Base-by-base conservation (phyloP, 2,888 invertebrate genomes). In the Drosophila rubida region DNA sequence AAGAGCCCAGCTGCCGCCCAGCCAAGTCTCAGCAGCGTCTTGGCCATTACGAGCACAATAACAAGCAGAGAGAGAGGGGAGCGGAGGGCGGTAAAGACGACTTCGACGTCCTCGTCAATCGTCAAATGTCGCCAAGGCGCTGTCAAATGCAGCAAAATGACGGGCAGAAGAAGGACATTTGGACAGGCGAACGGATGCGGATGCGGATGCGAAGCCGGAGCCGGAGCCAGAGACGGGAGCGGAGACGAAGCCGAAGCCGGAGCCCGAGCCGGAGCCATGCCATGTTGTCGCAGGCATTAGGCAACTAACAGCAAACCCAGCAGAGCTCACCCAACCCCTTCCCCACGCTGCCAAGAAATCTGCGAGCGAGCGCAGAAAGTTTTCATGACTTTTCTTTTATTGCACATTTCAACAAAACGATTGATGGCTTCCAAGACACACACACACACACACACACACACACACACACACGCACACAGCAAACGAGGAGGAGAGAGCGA, bases 341-440 rank as follows among this genome's bases (percentile, higher is more conserved):
- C 9, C 14, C 16, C 1, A 16, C 7, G 3, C 19, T 11, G 51
- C 51, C 53, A n/a, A 50, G 35, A 39, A 89, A 89, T 89, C 89
- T 82, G 87, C 78, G 82, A 87, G 80, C 73, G 19, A 87, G 79
- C 75, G 78, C 81, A 79, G 79, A 88, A 89, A 89, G 88, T 89
- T 90, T 90, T 90, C 83, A 87, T 89, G 89, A 87, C 87, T 85
- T 89, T 90, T 88, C 88, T 84, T 88, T 89, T 87, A 87, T 80
- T 90, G 90, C 90, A 90, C 86, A 90, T 90, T 90, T 90, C 86
- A 89, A 86, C 80, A 83, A 90, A 89, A 89, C 90, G 90, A 90
- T 90, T 90, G 90, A 90, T 90, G 89, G 89, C 91, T 90, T 89
- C 87, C 84, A 87, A 83, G 89, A 90, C 88, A 90, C 54, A 75